Evolutionary conservation across 1,140 invertebrate genomes (phyloP).

Genomic region (Uloborus diversus): DNA sequence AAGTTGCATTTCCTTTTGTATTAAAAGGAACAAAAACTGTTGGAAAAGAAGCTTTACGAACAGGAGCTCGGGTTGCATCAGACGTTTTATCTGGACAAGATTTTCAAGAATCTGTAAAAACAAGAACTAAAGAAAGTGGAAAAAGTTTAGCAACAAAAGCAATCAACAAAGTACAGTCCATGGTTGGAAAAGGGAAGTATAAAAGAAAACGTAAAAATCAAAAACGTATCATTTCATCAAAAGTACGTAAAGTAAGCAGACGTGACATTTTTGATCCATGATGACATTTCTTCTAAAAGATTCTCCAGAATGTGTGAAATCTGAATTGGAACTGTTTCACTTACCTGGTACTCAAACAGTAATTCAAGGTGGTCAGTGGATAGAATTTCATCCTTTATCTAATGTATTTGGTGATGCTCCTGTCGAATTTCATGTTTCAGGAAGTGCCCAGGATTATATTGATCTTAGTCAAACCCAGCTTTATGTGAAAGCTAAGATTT

Average conservation of each 20-base stretch:
- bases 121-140: background rate
- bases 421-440: slow-evolving; percentile 10
- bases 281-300: background rate
- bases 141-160: background rate
- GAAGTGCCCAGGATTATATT: background rate
- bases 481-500: slow-evolving; percentile 4
- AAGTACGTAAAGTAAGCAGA: background rate
- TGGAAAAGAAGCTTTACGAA: slow-evolving; percentile 11
- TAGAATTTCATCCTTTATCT: background rate
- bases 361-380: background rate
- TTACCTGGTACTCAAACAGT: slow-evolving; percentile 2
- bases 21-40: background rate
- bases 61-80: background rate
- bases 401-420: too few species aligned
- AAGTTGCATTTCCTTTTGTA: background rate
- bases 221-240: background rate
- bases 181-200: slow-evolving; percentile 7
- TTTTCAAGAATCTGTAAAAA: background rate
- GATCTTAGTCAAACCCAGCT: background rate
- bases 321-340: background rate
- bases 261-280: background rate
- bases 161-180: background rate
- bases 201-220: slow-evolving; percentile 4
- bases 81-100: background rate
- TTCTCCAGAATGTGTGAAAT: slow-evolving; percentile 14